Conservation (phyloP, 2,113 vertebrate genomes). For the Indicator indicator region DNA sequence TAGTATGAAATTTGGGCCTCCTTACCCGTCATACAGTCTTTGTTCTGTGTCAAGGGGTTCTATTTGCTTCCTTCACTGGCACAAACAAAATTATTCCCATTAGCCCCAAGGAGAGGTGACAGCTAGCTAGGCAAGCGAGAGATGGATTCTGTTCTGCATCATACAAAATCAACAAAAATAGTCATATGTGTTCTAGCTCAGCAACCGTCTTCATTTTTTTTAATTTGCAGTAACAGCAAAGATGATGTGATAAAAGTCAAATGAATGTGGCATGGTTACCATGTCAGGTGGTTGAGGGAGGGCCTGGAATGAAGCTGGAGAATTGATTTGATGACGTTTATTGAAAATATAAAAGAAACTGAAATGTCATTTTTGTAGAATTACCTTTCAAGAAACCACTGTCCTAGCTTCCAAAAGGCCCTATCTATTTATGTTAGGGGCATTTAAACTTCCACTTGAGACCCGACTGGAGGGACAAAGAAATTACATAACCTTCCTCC, state of each 20-base stretch:
- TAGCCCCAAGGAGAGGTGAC: conserved; percentile 61
- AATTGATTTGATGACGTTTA: background rate
- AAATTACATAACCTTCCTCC: background rate
- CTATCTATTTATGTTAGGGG: background rate
- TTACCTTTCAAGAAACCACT: background rate
- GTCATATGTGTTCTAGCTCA: conserved; percentile 47
- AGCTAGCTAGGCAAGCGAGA: conserved; percentile 57
- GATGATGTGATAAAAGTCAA: background rate
- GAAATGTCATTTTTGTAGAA: background rate
- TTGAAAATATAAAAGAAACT: background rate
- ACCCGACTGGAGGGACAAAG: background rate
- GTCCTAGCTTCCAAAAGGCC: background rate
- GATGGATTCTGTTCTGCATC: conserved; percentile 64
- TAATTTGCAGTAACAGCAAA: background rate
- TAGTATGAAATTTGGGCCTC: conserved; percentile 47
- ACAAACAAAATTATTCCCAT: conserved; percentile 65
- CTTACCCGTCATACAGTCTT: conserved; percentile 59
- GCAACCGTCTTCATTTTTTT: background rate
- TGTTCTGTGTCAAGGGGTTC: conserved; percentile 52
- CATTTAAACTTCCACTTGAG: background rate
- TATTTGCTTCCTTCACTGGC: conserved; percentile 67
- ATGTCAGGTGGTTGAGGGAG: background rate
- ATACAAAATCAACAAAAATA: conserved; percentile 63
- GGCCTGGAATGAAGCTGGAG: background rate
- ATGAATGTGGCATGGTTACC: background rate